Evolutionary conservation across 92 coral and sea anemone genomes (phyloP), one percentile per base, ranked within the genome.

Genomic region (Epizoanthus ramosus): DNA sequence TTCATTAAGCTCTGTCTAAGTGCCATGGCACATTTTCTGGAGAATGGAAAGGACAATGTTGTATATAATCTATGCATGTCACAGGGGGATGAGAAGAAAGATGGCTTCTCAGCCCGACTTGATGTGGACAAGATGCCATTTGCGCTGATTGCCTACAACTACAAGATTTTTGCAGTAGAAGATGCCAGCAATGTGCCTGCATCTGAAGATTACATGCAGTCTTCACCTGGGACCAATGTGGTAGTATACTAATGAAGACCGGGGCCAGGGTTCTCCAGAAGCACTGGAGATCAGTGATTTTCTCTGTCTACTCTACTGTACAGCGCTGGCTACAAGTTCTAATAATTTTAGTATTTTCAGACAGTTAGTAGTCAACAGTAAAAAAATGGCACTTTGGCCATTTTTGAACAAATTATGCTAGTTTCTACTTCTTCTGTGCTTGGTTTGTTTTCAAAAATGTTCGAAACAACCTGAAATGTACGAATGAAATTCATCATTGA

Each of bases 181-280:
- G 85, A 86, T 86, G 85, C 56, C 8, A 79, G 89, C 64, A 79
- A 79, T 18, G 57, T 86, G 4, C 61, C 35, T 35, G 89, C 74
- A 4, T 52, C 89, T 0, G 45, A 86, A 4, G 89, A 79, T 52
- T 86, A 86, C 24, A 72, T 71, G 80, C 57, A 73, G 87, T 73
- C 64, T 84, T 13, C 80, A 73, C 35, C 64, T 84, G 47, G 87
- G 87, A 58, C 87, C 87, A n/a, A 84, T 84, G 87, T 84, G 81
- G 87, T 84, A 82, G 15, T 73, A 84, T 74, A 64, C 39, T 35
- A 4, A 35, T 35, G 39, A 35, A 35, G 39, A 35, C 39, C 39
- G 4, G 39, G 39, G 85, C 0, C 25, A 37, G 43, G 43, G 43
- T 37, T 37, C 43, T 37, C 43, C 43, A 37, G 43, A 37, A 37